Evolutionary conservation across 2,113 vertebrate genomes (phyloP).

Genomic region (Carassius carassius): DNA sequence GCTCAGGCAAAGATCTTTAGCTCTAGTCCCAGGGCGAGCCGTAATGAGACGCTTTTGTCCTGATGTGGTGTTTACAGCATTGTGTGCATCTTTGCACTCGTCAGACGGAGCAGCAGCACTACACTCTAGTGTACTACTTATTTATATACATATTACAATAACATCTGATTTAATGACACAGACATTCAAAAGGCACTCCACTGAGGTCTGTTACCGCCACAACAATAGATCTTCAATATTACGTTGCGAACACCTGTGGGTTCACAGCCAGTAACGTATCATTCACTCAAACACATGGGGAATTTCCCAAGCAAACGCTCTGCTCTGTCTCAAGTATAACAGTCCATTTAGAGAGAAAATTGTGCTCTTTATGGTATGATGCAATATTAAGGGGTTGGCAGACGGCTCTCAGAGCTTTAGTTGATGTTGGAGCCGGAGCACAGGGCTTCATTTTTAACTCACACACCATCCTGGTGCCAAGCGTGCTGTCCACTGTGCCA

Average conservation of each 20-base stretch:
- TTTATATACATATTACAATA: not conserved
- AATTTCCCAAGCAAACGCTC: not conserved
- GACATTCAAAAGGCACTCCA: not conserved
- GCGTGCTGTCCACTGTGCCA: slow-evolving; percentile 20
- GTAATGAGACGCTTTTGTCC: not conserved
- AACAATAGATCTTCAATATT: not conserved
- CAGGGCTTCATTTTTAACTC: slow-evolving; percentile 31
- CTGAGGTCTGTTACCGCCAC: not conserved
- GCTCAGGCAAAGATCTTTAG: too few species aligned
- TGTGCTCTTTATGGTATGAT: not conserved
- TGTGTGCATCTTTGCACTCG: not conserved
- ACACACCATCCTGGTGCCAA: slow-evolving; percentile 10
- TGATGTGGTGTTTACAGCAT: slow-evolving; percentile 1
- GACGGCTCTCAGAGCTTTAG: not conserved
- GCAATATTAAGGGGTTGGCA: slow-evolving; percentile 32
- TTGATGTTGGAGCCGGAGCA: slow-evolving; percentile 25
- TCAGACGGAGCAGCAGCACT: not conserved
- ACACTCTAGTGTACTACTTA: not conserved
- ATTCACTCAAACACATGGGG: not conserved
- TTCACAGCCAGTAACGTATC: not conserved
- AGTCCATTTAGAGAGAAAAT: slow-evolving; percentile 15
- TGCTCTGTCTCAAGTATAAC: not conserved
- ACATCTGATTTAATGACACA: not conserved
- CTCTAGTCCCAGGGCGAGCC: not conserved
- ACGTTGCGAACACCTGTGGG: not conserved